Evolutionary conservation across 2,797 vertebrate genomes (phyloP), one percentile per base, ranked within the genome.

Genomic region (Setipinna tenuifilis): DNA sequence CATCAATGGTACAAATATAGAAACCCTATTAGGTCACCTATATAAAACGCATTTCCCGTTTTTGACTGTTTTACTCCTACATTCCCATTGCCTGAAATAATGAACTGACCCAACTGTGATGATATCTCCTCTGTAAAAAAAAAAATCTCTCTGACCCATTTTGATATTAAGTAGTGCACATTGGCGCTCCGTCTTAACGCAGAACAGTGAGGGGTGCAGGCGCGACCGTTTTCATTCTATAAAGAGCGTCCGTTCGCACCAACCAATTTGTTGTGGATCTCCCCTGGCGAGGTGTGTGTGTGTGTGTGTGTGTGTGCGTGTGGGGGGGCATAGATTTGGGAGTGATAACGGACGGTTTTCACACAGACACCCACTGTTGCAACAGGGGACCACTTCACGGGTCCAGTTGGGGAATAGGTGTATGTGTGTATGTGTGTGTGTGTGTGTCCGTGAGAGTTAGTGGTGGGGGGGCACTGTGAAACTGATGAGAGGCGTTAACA

Each of bases 21-120:
- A 93, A 87, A 44, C 89, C 86, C 86, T 92, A 93, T 88, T 92
- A 92, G 94, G 94, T 95, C 93, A 95, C 95, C 95, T 94, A 94
- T 94, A 95, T 95, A 94, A 92, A 94, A 88, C 89, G 87, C 89
- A 93, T 85, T 88, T 87, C 93, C 90, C 94, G 94, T 95, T 95
- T 93, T 90, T 91, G 92, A 91, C 93, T 91, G 94, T 91, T 88
- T 91, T 91, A 88, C 91, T 91, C 88, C 88, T 93, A 94, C 92
- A 84, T 89, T 92, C 89, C 90, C 92, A 92, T 93, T 90, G 92
- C 94, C 93, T 94, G 93, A 94, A 95, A 94, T 95, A 95, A 95
- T 95, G 93, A 90, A 92, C 88, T 94, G 95, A 96, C 95, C 96
- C 93, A 95, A 87, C 92, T 95, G 93, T 93, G 90, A 92, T 92